A percentile compares a stretch with the other conserved stretches of the same genome.
These are phyloP conservation scores for Anguilla pacifica DNA, from an alignment of 2,797 vertebrate species.

Conservation along the genomic window DNA sequence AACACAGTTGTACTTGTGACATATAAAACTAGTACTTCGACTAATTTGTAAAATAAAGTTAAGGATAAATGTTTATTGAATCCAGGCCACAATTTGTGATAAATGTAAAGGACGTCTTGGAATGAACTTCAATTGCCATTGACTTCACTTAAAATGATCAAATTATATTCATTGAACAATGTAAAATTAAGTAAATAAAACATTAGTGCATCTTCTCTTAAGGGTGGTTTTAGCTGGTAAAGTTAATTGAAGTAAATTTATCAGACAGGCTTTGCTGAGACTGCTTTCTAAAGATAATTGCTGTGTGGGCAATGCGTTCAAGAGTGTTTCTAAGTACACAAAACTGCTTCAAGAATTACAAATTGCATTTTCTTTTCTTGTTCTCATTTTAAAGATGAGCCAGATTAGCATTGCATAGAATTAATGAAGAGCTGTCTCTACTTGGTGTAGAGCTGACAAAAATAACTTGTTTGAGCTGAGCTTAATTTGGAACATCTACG, in stretches of 20 bases:
- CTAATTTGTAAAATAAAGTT: background rate
- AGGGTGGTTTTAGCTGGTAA: background rate
- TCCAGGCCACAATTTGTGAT: background rate
- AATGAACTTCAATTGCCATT: background rate
- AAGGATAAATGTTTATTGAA: background rate
- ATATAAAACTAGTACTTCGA: too few relatives aligned
- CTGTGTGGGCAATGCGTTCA: background rate
- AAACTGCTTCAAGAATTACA: background rate
- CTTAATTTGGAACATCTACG: background rate
- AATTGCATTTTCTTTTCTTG: background rate
- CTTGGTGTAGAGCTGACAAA: background rate
- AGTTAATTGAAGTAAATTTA: constrained; percentile 6
- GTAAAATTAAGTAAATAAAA: background rate
- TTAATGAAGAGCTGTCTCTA: background rate
- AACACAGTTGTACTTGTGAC: too few relatives aligned
- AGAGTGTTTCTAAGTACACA: background rate
- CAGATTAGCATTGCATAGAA: background rate
- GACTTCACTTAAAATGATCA: background rate
- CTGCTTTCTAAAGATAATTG: background rate
- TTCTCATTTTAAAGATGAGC: background rate
- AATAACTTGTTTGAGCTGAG: background rate
- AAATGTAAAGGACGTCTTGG: background rate
- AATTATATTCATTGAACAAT: background rate
- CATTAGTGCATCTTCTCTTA: background rate
- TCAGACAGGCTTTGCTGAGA: background rate